A percentile compares a stretch with the other conserved stretches of the same genome.
Evolutionary conservation across 1,140 invertebrate genomes (phyloP).

Genomic region (Zaprionus africanus): DNA sequence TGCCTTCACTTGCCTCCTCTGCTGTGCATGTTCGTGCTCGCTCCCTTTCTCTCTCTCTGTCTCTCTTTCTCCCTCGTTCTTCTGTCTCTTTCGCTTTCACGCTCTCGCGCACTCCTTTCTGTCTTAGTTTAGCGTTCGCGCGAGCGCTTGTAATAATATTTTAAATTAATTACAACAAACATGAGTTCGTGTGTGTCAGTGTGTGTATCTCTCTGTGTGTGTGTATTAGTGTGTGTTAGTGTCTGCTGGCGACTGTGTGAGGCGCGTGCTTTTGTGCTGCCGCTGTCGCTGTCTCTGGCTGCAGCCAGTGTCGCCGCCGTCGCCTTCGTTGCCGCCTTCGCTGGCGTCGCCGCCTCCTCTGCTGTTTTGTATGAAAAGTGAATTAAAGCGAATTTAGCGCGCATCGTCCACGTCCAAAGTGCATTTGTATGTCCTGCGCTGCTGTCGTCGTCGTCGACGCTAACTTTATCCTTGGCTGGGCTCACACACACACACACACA

Average conservation of each 20-base stretch:
- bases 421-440: slow-evolving; percentile 73
- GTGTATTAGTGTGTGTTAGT: slow-evolving; percentile 45
- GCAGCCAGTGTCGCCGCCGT: slow-evolving; percentile 6
- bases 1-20: not conserved
- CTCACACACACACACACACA: slow-evolving; percentile 24
- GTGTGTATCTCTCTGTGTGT: slow-evolving; percentile 43
- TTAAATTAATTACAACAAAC: slow-evolving; percentile 83
- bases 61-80: not conserved
- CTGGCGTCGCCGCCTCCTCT: not conserved
- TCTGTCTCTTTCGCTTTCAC: not conserved
- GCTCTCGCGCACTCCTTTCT: slow-evolving; percentile 53
- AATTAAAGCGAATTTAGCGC: slow-evolving; percentile 82
- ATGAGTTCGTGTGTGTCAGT: slow-evolving; percentile 51
- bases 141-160: slow-evolving; percentile 81
- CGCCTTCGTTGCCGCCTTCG: slow-evolving; percentile 27
- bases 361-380: slow-evolving; percentile 82
- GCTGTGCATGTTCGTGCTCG: slow-evolving; percentile 7
- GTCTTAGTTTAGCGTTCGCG: slow-evolving; percentile 75
- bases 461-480: slow-evolving; percentile 79
- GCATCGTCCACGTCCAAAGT: slow-evolving; percentile 79
- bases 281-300: slow-evolving; percentile 3
- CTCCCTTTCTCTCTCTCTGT: not conserved
- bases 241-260: slow-evolving; percentile 11
- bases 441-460: slow-evolving; percentile 48
- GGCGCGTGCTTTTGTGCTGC: slow-evolving; percentile 73